Percentiles rank a stretch among this genome's conserved stretches.
phyloP scores from a whole-genome alignment of 2,888 invertebrate genomes.

The Agriopis leucophaearia region DNA sequence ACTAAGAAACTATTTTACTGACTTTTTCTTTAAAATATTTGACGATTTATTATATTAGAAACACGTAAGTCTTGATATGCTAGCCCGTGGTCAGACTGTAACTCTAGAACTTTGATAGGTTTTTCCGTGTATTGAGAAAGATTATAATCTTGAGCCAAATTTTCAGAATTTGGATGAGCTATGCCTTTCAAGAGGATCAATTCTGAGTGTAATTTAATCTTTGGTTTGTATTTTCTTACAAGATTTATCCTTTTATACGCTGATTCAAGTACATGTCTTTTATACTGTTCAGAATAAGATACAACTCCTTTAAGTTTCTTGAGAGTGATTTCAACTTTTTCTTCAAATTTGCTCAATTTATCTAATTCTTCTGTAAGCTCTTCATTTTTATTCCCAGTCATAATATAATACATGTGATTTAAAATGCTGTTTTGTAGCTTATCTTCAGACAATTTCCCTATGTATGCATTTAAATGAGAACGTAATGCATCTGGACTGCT shows the following conservation, averaged over 20 bases:
- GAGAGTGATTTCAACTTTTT: constrained; percentile 53
- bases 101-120: constrained; percentile 55
- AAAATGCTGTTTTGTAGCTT: constrained; percentile 55
- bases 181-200: constrained; percentile 61
- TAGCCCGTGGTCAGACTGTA: constrained; percentile 54
- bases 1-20: too few species aligned
- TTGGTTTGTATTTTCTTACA: constrained; percentile 56
- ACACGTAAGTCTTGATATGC: constrained; percentile 57
- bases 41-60: constrained; percentile 63
- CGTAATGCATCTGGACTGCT: constrained; percentile 63
- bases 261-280: too few species aligned
- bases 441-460: constrained; percentile 51
- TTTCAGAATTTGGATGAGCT: constrained; percentile 46
- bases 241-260: too few species aligned
- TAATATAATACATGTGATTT: constrained; percentile 52
- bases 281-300: constrained; percentile 56
- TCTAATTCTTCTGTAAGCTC: constrained; percentile 47
- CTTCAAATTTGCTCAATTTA: constrained; percentile 47
- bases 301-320: constrained; percentile 43
- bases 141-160: constrained; percentile 57
- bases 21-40: too few species aligned
- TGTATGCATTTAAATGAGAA: constrained; percentile 53
- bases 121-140: constrained; percentile 59
- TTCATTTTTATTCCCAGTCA: constrained; percentile 46
- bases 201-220: constrained; percentile 58